Evolutionary conservation across 2,888 invertebrate genomes (phyloP), one percentile per base, ranked within the genome.

Genomic region (Chesias legatella): DNA sequence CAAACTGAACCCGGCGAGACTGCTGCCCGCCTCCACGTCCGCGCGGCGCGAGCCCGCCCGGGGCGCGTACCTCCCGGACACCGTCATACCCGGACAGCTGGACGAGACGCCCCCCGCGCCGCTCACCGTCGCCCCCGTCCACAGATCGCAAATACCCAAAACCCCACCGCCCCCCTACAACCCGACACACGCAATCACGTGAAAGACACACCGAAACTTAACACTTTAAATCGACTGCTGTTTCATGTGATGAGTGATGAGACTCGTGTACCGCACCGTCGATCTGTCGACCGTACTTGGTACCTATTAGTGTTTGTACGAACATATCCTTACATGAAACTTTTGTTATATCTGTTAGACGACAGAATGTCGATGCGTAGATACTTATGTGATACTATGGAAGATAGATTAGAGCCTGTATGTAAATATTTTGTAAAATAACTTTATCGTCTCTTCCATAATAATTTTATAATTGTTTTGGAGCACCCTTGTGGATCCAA

Each of bases 1-100:
- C 62, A 92, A 92, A 72, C 79, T 93, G 48, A 91, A 90, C 79
- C 92, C 93, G 9, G 88, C 90, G 51, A 81, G 90, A 26, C 75
- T 91, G 44, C 71, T 90, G 39, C 79, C 81, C 3, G 73, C 82
- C 36, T 66, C 74, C 8, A 81, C 79, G 64, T 77, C 79, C 58
- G 63, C 73, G 17, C 72, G 74, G 7, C 67, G 51, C 37, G 74
- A 71, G 11, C 41, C 51, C 3, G 30, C 50, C 1, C 48, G 46
- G 24, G 61, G 64, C 21, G 51, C 60, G 13, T 55, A 55, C 40
- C 41, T 58, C 6, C 32, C 60, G 7, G 76, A 73, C 30, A 50
- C 71, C 41, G 49, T 73, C 56, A 81, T 84, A 53, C 79, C 83
- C 26, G 80, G 84, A 48, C 70, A 77, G 51, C 79, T 76, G 8